Conservation (phyloP, 2,113 vertebrate species). For the Mus pahari region DNA sequence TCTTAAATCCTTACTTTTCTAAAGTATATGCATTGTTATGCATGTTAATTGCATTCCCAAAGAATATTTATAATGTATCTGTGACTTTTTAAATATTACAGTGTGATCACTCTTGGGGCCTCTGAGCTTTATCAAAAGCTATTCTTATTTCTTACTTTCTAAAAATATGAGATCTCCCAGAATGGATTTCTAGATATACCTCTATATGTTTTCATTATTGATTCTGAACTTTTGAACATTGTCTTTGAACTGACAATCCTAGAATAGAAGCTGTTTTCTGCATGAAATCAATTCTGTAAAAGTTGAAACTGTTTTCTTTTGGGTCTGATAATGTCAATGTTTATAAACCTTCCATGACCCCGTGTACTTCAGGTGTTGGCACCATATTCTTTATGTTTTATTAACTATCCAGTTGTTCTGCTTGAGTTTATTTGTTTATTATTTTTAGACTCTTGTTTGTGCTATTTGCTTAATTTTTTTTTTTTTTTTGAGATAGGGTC, state of each 20-base stretch:
- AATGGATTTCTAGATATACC: neutral
- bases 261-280: neutral
- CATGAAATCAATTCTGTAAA: slow-evolving; percentile 24
- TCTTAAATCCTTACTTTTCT: neutral
- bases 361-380: neutral
- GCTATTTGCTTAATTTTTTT: neutral
- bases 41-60: neutral
- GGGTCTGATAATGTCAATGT: neutral
- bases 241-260: neutral
- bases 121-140: neutral
- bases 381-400: neutral
- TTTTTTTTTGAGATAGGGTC: neutral
- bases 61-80: neutral
- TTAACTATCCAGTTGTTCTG: neutral
- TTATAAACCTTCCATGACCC: neutral
- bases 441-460: neutral
- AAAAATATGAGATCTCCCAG: neutral
- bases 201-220: neutral
- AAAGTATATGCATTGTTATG: neutral
- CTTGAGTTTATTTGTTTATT: neutral
- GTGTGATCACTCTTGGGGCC: neutral
- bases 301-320: neutral
- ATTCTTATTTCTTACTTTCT: slow-evolving; percentile 19
- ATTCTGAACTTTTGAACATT: neutral
- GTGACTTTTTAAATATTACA: neutral